phyloP scores from a whole-genome alignment of 2,888 invertebrate species.

The Drosophila peninsularis region DNA sequence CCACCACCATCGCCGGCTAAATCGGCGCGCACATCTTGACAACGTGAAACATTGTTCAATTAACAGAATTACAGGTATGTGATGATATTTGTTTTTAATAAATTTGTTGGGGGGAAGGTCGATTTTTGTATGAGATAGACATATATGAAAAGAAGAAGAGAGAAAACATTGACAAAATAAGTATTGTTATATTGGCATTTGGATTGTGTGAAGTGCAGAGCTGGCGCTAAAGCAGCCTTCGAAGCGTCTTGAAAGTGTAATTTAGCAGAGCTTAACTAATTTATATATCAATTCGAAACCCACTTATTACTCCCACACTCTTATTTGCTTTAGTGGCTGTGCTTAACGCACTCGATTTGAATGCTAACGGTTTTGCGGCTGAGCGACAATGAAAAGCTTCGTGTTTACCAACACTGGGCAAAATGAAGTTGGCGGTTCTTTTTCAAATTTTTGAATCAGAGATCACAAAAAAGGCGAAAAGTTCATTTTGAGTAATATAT shows the following conservation, averaged over 20 bases:
- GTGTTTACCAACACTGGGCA: not conserved
- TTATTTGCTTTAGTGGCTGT: too few species aligned
- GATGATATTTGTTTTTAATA: constrained; percentile 28
- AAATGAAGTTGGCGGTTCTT: not conserved
- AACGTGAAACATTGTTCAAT: constrained; percentile 25
- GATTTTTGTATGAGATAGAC: constrained; percentile 38
- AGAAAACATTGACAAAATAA: constrained; percentile 55
- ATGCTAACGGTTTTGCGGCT: not conserved
- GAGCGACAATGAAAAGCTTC: not conserved
- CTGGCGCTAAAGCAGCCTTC: constrained; percentile 31
- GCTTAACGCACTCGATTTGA: not conserved
- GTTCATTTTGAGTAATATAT: not conserved
- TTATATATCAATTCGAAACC: not conserved
- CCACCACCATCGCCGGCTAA: constrained; percentile 22
- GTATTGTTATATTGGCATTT: constrained; percentile 28
- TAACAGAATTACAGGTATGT: constrained; percentile 28
- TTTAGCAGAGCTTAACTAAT: not conserved
- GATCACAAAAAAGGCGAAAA: not conserved
- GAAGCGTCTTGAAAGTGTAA: not conserved
- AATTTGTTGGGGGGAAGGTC: constrained; percentile 13
- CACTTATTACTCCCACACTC: too few species aligned
- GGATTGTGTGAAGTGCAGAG: constrained; percentile 13
- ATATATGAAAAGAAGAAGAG: constrained; percentile 66
- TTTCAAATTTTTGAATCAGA: not conserved
- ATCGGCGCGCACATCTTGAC: constrained; percentile 78